A percentile compares a stretch with the other conserved stretches of the same genome.
Evolutionary conservation across 1,140 invertebrate species (phyloP).

Genomic region (Acromyrmex charruanus): DNA sequence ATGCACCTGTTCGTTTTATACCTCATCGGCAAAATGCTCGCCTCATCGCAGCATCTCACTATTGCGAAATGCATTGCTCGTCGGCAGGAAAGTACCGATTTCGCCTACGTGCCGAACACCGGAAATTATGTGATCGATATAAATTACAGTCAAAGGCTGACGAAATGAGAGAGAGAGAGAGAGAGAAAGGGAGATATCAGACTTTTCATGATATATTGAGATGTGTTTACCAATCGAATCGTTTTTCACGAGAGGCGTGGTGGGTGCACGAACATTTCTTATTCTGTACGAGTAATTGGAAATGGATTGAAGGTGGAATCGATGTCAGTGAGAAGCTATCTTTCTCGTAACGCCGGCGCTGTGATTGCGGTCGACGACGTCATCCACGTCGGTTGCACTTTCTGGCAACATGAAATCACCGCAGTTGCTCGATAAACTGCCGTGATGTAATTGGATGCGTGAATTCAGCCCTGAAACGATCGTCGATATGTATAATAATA

Average conservation of each 20-base stretch:
- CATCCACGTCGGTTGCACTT: neutral
- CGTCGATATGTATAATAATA: constrained; percentile 25
- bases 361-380: neutral
- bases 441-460: neutral
- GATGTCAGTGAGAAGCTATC: constrained; percentile 21
- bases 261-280: neutral
- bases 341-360: neutral
- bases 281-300: constrained; percentile 53
- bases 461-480: neutral
- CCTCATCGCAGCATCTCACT: constrained; percentile 68
- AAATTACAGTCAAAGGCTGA: constrained; percentile 68
- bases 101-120: constrained; percentile 69
- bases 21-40: neutral
- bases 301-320: constrained; percentile 26
- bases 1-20: neutral
- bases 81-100: constrained; percentile 78
- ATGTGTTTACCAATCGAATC: constrained; percentile 60
- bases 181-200: neutral
- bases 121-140: constrained; percentile 80
- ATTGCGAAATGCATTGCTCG: constrained; percentile 71
- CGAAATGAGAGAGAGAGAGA: neutral
- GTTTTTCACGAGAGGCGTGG: constrained; percentile 56
- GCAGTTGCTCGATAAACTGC: neutral
- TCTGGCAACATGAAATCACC: constrained; percentile 22
- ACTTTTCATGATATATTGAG: constrained; percentile 37